Conservation (phyloP, 2,797 vertebrate genomes). For the Vipera latastei region DNA sequence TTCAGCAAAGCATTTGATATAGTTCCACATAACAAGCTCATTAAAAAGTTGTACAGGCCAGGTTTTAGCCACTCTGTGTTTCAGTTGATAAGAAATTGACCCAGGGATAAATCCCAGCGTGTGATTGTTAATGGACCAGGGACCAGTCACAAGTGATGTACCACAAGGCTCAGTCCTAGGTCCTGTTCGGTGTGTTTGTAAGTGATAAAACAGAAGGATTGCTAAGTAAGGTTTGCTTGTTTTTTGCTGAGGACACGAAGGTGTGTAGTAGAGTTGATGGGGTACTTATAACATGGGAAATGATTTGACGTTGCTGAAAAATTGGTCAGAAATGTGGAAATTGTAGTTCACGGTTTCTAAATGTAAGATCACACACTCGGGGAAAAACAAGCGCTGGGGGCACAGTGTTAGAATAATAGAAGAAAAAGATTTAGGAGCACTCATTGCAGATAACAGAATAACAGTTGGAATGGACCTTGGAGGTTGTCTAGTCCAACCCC, state of each 20-base stretch:
- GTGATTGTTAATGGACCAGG: neutral
- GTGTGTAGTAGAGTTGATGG: neutral
- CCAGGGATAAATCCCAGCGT: neutral
- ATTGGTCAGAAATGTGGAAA: neutral
- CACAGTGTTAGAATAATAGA: neutral
- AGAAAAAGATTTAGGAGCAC: neutral
- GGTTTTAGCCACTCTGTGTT: neutral
- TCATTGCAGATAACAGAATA: no score
- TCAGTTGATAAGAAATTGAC: neutral
- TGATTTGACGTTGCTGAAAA: neutral
- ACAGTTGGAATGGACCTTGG: no score
- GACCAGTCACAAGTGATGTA: neutral
- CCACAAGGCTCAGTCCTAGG: neutral
- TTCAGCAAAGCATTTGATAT: neutral
- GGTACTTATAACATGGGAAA: neutral
- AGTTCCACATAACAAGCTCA: neutral
- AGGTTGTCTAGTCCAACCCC: no score
- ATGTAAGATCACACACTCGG: rapidly evolving
- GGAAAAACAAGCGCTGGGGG: no score
- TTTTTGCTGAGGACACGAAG: neutral
- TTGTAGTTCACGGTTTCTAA: neutral
- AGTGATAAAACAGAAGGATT: neutral
- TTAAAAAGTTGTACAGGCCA: neutral
- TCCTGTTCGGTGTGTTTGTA: neutral
- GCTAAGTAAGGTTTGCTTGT: neutral